Base-by-base conservation (phyloP, 1,140 invertebrate genomes). In the Eueides isabella region DNA sequence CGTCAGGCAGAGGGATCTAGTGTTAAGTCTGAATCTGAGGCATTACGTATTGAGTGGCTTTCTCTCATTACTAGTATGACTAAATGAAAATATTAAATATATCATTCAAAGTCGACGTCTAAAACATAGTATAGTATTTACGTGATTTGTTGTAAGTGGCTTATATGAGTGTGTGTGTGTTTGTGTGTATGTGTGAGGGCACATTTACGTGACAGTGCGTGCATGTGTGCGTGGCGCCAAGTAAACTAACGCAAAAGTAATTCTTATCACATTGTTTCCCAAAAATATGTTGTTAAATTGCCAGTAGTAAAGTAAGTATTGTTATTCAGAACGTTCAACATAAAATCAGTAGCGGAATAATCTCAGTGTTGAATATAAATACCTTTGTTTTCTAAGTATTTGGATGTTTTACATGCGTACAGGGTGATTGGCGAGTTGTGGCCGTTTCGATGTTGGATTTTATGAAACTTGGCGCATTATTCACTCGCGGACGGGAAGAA, bases 241-340 rank as follows among this genome's bases (percentile, higher is more conserved):
- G 41, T 48, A 23, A 48, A 48, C 41, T 48, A 48, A 48, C 19
- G 41, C 41, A 48, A 12, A 48, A 65, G 68, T 62, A 61, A 80
- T 82, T 78, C 77, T 67, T 67, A 71, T 78, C 67, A 76, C 73
- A 78, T 77, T 44, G 48, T 78, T 82, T 76, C 70, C 70, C 72
- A 82, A 77, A 48, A 48, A 48, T 48, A 48, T 48, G 12, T 48
- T 48, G 41, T 48, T 48, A 48, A 48, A 48, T 48, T 9, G 41
- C 41, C 35, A 38, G 14, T 4, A 4, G 14, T 16, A 14, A 14
- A 14, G 35, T 38, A 48, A 48, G 41, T 48, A 48, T 7, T 48
- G n/a, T 48, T 48, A 48, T 48, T 48, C n/a, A 5, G 41, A 48
- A 41, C 38, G 38, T 41, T 41, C 14, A 71, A 35, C 67, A 44